These are phyloP conservation scores for Sus scrofa DNA, from an alignment of 2,113 vertebrate genomes.

Conservation along the genomic window T2T-Sscrofa CM000828.6:58143501-58144000, in stretches of 20 bases:
- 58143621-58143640: slow-evolving; percentile 97
- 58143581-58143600: slow-evolving; percentile 97
- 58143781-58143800: background rate
- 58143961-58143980: background rate
- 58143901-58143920: background rate
- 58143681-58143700: slow-evolving; percentile 89
- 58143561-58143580: slow-evolving; percentile 96
- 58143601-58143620: slow-evolving; percentile 95
- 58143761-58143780: no score
- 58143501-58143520: background rate
- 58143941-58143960: background rate
- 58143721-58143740: background rate
- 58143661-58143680: slow-evolving; percentile 91
- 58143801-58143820: background rate
- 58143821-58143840: background rate
- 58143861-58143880: background rate
- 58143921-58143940: background rate
- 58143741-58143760: background rate
- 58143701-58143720: background rate
- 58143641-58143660: slow-evolving; percentile 91
- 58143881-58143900: background rate
- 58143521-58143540: slow-evolving; percentile 91
- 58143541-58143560: slow-evolving; percentile 99
- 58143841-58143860: background rate
- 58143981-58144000: background rate